Percentiles rank a stretch among this genome's conserved stretches.
Evolutionary conservation across 2,113 vertebrate genomes (phyloP).

Genomic region (Trichechus manatus): DNA sequence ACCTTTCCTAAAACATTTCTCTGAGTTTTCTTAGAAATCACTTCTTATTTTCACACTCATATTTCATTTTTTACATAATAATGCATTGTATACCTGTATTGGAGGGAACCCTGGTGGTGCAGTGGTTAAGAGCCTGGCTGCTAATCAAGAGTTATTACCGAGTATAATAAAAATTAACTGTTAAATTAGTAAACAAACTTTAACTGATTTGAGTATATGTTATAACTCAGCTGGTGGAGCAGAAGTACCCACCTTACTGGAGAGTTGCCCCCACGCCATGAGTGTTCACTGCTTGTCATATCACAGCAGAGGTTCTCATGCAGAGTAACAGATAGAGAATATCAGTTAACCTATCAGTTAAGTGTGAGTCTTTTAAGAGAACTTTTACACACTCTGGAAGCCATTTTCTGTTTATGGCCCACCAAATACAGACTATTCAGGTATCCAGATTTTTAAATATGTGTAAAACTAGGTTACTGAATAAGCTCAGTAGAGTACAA

Average conservation of each 20-base stretch:
- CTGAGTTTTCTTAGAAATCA: neutral
- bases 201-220: neutral
- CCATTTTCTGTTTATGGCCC: neutral
- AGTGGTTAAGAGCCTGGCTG: too few species aligned
- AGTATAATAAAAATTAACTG: neutral
- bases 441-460: neutral
- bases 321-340: neutral
- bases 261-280: neutral
- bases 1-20: neutral
- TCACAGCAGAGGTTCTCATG: neutral
- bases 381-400: neutral
- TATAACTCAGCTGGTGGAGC: neutral
- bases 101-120: too few species aligned
- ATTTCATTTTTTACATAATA: neutral
- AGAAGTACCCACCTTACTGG: neutral
- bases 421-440: neutral
- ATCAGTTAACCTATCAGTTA: neutral
- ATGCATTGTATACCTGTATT: neutral
- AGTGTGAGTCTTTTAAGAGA: neutral
- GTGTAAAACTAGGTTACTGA: neutral
- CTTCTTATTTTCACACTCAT: neutral
- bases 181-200: neutral
- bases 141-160: neutral
- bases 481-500: neutral
- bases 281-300: neutral